phyloP scores from a whole-genome alignment of 2,797 vertebrate species.

The Mus caroli region DNA sequence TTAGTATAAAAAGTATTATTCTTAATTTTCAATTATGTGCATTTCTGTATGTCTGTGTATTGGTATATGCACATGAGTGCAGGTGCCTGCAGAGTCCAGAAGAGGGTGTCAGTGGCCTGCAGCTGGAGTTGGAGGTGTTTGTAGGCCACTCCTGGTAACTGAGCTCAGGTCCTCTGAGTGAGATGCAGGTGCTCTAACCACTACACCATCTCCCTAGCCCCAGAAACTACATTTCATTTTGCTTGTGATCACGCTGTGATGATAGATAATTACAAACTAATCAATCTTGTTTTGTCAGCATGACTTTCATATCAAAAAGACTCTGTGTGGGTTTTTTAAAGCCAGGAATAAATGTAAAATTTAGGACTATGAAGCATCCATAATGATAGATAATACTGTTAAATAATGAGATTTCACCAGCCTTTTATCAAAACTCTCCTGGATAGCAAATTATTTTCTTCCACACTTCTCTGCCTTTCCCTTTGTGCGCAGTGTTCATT shows the following conservation, averaged over 20 bases:
- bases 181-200: not conserved
- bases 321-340: conserved; percentile 60
- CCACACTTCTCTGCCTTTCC: conserved; percentile 79
- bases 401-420: conserved; percentile 75
- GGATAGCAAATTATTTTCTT: conserved; percentile 75
- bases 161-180: not conserved
- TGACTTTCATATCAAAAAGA: conserved; percentile 87
- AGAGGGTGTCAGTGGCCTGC: not conserved
- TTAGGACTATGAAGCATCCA: conserved; percentile 81
- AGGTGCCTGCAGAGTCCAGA: not conserved
- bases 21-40: not conserved
- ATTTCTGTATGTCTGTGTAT: not conserved
- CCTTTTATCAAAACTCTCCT: conserved; percentile 76
- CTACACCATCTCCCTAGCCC: not conserved
- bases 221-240: conserved; percentile 85
- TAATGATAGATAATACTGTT: conserved; percentile 84
- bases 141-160: not conserved
- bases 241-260: conserved; percentile 87
- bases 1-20: not conserved
- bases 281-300: conserved; percentile 89
- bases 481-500: conserved; percentile 75
- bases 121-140: not conserved
- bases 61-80: not conserved
- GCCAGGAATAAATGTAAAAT: conserved; percentile 87
- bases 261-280: conserved; percentile 90